Evolutionary conservation across 2,888 invertebrate species (phyloP), one percentile per base, ranked within the genome.

Genomic region (Boloria euphrosyne): DNA sequence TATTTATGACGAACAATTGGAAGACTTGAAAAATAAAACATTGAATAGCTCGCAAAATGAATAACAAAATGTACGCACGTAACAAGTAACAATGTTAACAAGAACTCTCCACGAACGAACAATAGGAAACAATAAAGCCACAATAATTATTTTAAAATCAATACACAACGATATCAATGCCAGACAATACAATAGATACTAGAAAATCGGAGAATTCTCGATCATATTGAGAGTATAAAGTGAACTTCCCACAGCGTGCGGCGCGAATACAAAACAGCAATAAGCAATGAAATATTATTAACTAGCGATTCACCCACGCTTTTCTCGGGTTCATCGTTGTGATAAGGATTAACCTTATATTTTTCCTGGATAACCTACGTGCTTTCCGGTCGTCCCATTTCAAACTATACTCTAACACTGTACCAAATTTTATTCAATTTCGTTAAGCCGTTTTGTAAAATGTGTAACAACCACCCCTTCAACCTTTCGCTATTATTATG

Each of bases 131-230:
- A 16, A 50, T 50, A 16, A 18, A 50, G 50, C 31, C 16, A 59
- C 18, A 59, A 58, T 58, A 51, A 51, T 51, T 51, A 44, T 43
- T 61, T 51, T 44, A 51, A 44, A 51, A 61, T 44, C 44, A 43
- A 44, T 13, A 17, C 52, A 51, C 7, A 22, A 18, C 16, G 52
- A 52, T 44, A 61, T 61, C 52, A 51, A 51, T 38, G 22, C 18
- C 16, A 49, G 13, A 50, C n/a, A 59, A 50, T 31, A 58, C 58
- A 59, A 59, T 50, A 49, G 31, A 14, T 31, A 49, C 50, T 49
- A 50, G 38, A 50, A 38, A 59, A 59, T 50, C 17, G 31, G 16
- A 57, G 27, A 57, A 17, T 50, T 38, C 17, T 59, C 49, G 50
- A 59, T 49, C 5, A 16, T 50, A 59, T 31, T 49, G 38, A 50